These are phyloP conservation scores for Leguminivora glycinivorella DNA, from an alignment of 1,140 invertebrate genomes.

Conservation along the genomic window DNA sequence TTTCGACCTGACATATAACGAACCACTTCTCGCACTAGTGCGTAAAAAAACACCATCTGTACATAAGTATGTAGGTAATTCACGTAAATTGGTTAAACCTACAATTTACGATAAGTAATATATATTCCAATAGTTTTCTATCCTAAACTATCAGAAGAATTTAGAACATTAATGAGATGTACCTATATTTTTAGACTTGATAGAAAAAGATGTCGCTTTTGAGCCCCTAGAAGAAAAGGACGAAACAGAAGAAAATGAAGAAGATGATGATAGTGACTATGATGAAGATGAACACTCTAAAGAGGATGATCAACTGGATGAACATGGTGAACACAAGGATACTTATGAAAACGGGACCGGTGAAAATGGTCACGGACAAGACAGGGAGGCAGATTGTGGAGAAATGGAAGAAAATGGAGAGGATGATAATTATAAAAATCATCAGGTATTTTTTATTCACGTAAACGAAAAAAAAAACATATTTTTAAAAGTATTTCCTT, in stretches of 20 bases:
- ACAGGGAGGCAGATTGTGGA: conserved; percentile 8
- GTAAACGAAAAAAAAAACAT: too few relatives aligned
- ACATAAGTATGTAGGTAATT: too few relatives aligned
- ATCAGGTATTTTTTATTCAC: conserved; percentile 1
- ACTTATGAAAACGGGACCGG: conserved; percentile 29
- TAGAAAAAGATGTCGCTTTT: conserved; percentile 75
- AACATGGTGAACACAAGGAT: conserved; percentile 35
- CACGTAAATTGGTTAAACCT: too few relatives aligned
- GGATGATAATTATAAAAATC: conserved; percentile 1
- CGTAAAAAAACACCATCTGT: too few relatives aligned
- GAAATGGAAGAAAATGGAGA: conserved; percentile 2
- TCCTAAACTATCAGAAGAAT: too few relatives aligned
- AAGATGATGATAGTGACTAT: conserved; percentile 51
- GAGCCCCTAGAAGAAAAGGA: conserved; percentile 76
- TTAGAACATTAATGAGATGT: background rate
- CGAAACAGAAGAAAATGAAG: conserved; percentile 77
- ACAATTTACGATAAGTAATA: too few relatives aligned
- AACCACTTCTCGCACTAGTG: too few relatives aligned
- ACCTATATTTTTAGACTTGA: conserved; percentile 51
- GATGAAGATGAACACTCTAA: conserved; percentile 38
- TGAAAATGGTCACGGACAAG: background rate
- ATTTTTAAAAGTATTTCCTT: too few relatives aligned
- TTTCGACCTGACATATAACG: too few relatives aligned
- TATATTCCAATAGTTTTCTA: too few relatives aligned
- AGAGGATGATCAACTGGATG: conserved; percentile 36